Evolutionary conservation across 1,140 invertebrate species (phyloP).

Genomic region (Dreissena polymorpha): DNA sequence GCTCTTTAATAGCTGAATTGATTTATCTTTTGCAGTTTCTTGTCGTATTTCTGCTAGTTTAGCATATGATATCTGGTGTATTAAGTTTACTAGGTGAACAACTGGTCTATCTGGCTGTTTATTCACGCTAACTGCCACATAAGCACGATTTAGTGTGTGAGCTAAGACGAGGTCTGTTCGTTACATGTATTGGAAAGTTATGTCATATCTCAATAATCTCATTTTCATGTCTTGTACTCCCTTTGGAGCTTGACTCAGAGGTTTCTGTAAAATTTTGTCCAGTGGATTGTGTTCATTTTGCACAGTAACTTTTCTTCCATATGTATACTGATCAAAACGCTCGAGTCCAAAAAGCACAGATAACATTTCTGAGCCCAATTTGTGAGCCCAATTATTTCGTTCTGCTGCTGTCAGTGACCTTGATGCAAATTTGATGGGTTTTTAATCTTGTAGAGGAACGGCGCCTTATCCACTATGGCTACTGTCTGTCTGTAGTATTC

Average conservation of each 20-base stretch:
- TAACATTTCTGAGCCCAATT: constrained; percentile 80
- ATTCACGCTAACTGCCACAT: background rate
- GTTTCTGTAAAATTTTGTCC: constrained; percentile 77
- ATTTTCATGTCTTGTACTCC: constrained; percentile 55
- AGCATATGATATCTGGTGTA: constrained; percentile 32
- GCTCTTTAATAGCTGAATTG: constrained; percentile 5
- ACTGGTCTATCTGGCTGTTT: constrained; percentile 23
- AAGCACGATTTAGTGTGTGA: constrained; percentile 54
- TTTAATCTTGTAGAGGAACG: constrained; percentile 79
- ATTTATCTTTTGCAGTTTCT: constrained; percentile 38
- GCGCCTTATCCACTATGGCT: constrained; percentile 75
- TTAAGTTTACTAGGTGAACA: background rate
- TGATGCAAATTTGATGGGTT: constrained; percentile 79
- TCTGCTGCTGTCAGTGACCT: constrained; percentile 77
- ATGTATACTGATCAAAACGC: constrained; percentile 64
- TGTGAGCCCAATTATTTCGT: constrained; percentile 79
- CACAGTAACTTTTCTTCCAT: constrained; percentile 64
- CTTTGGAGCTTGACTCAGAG: constrained; percentile 44
- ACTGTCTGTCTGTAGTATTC: constrained; percentile 54
- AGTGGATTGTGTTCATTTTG: constrained; percentile 77
- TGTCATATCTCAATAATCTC: constrained; percentile 53
- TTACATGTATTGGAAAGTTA: constrained; percentile 50
- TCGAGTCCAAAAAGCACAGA: constrained; percentile 79
- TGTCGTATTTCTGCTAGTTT: constrained; percentile 43
- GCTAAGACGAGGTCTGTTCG: constrained; percentile 51